Percentiles rank a stretch among this genome's conserved stretches.
phyloP scores from a whole-genome alignment of 2,888 invertebrate species.

The Lithophane ornitopus region DNA sequence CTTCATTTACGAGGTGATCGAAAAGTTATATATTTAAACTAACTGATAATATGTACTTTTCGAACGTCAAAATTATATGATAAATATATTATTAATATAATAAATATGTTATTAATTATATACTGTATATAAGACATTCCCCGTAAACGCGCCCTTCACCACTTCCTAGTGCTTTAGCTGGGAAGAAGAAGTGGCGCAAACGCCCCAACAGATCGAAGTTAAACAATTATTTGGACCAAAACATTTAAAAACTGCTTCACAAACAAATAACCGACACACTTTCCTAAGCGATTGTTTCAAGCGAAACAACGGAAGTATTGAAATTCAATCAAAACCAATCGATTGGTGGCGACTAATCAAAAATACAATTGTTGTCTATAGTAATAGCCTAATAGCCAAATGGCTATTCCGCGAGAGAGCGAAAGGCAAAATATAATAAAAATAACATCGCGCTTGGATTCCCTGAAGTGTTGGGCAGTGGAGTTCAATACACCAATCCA shows the following conservation, averaged over 20 bases:
- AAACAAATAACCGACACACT: constrained; percentile 62
- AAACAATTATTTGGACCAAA: not conserved
- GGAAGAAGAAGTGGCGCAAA: too few relatives aligned
- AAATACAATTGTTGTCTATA: constrained; percentile 60
- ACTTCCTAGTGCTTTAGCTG: too few relatives aligned
- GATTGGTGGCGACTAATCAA: constrained; percentile 65
- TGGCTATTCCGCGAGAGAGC: constrained; percentile 61
- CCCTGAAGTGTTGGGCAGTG: too few relatives aligned
- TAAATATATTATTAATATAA: too few relatives aligned
- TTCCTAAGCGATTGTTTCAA: constrained; percentile 65
- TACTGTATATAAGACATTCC: too few relatives aligned
- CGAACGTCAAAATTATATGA: too few relatives aligned
- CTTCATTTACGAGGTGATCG: not conserved
- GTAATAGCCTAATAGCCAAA: constrained; percentile 52
- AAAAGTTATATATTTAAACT: not conserved
- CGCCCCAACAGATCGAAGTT: not conserved
- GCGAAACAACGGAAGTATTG: constrained; percentile 54
- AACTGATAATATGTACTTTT: too few relatives aligned
- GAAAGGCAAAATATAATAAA: constrained; percentile 69
- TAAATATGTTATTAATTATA: too few relatives aligned
- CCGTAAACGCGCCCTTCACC: too few relatives aligned
- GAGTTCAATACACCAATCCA: too few relatives aligned
- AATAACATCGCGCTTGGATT: constrained; percentile 9
- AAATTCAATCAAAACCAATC: constrained; percentile 69
- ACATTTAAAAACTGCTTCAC: constrained; percentile 33